Conservation (phyloP, 2,888 invertebrate genomes). For the Diaphora mendica region DNA sequence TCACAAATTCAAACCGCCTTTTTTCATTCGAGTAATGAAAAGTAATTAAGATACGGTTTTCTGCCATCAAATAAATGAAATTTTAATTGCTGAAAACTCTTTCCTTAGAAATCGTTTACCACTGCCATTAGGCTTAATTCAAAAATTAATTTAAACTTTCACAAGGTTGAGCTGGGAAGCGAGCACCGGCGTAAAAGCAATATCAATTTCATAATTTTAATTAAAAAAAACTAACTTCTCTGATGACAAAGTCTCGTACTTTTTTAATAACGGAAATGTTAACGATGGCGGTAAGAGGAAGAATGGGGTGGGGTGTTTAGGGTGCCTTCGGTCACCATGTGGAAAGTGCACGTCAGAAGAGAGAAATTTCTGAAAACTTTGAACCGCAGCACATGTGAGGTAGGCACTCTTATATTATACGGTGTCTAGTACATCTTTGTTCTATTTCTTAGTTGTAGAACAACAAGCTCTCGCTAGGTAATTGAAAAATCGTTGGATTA, state of each 20-base stretch:
- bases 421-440: not conserved
- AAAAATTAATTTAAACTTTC: constrained; percentile 87
- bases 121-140: constrained; percentile 85
- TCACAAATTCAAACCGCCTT: constrained; percentile 55
- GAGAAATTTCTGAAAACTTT: not conserved
- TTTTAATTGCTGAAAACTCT: constrained; percentile 82
- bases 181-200: constrained; percentile 81
- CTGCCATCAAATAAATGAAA: constrained; percentile 78
- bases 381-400: not conserved
- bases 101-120: constrained; percentile 83
- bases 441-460: not conserved
- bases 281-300: constrained; percentile 66
- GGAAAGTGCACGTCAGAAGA: not conserved
- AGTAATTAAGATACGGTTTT: constrained; percentile 76
- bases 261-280: constrained; percentile 87
- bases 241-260: constrained; percentile 85
- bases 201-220: constrained; percentile 87
- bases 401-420: not conserved
- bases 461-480: not conserved
- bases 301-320: constrained; percentile 41
- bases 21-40: constrained; percentile 69
- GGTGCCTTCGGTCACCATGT: constrained; percentile 30
- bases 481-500: too few relatives aligned
- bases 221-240: constrained; percentile 85
- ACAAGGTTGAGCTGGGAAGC: constrained; percentile 81